Base-by-base conservation (phyloP, 1,140 invertebrate genomes). In the Zaprionus ornatus region DNA sequence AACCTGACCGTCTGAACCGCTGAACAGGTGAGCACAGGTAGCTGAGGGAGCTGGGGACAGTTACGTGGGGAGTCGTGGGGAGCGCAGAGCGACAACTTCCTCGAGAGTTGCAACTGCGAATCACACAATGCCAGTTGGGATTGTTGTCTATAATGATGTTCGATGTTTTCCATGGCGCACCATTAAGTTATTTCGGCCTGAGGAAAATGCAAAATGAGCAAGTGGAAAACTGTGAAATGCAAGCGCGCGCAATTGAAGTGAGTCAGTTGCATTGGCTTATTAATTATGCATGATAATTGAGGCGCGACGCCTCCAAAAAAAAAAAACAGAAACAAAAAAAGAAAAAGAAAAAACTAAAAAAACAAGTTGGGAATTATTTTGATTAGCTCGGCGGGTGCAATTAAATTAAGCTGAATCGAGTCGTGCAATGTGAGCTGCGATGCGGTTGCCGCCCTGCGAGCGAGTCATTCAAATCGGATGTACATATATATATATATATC, bases 221-320 rank as follows among this genome's bases (percentile, higher is more conserved):
- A 45, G 6, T 50, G 52, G 10, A 57, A 65, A 29, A 56, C 17
- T 23, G 64, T 6, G 50, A 29, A 63, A 54, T 52, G 42, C 42
- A 56, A 54, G 13, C 23, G 50, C 50, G 12, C 50, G 4, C 45
- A 60, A 50, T 32, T 50, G 15, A 61, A 68, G 60, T 50, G 19
- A 61, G 35, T 60, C 52, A 55, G 23, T 54, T 29, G 40, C 40
- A 57, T 17, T 23, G 25, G 17, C 65, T 79, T 66, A 86, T 78
- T 85, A 85, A 85, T 85, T 85, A 85, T 85, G 82, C 71, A 80
- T 80, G 40, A 72, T 83, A 85, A 83, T 79, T 80, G 67, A 54
- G 80, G 54, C 29, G 48, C 55, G 19, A 57, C 12, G 45, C 45
- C 45, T 9, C 2, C 29, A 32, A 32, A 17, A 42, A 4, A 1